Evolutionary conservation across 1,140 invertebrate genomes (phyloP), one percentile per base, ranked within the genome.

Genomic region (Drosophila pectinifera): DNA sequence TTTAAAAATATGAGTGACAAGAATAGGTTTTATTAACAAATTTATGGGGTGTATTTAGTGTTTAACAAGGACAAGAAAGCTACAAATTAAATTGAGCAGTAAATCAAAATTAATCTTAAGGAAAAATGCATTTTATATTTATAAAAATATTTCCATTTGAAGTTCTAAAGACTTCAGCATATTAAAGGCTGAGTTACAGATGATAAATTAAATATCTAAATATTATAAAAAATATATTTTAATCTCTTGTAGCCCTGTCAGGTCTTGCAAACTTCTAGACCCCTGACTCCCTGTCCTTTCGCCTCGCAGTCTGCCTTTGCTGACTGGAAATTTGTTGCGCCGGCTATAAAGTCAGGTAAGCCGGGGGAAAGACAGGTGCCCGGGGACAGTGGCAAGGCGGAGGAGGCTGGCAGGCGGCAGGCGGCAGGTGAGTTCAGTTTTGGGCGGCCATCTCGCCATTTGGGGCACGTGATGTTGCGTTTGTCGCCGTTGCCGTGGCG

Each of bases 401-500:
- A 36, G 53, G n/a, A 16, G 48, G 28, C 13, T 36, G n/a, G 18
- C 20, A 8, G 46, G 28, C 28, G 26, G 26, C 26, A 26, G 26
- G 4, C 26, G 28, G 28, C 10, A 31, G 28, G 13, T 24, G 42
- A 46, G 55, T 53, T 43, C 54, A 49, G 56, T 55, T 48, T 54
- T 57, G 54, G 55, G 42, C 14, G 58, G 64, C 24, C 58, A 34
- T 49, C 45, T 13, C 22, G 61, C 67, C 76, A 63, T 77, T 59
- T 43, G 61, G 78, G 78, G 61, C 81, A 84, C 81, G 82, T 86
- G 82, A 80, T 86, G 82, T 86, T 86, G 78, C 79, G 78, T 82
- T 76, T 75, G 73, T 76, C 61, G 73, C 54, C 72, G 73, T 76
- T 76, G 74, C 79, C 82, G 83, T 88, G 82, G 82, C 75, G 83